Percentiles rank a stretch among this genome's conserved stretches.
These are phyloP conservation scores for Platyrinchus mystaceus DNA, from an alignment of 2,797 vertebrate genomes.

Conservation along the genomic window DNA sequence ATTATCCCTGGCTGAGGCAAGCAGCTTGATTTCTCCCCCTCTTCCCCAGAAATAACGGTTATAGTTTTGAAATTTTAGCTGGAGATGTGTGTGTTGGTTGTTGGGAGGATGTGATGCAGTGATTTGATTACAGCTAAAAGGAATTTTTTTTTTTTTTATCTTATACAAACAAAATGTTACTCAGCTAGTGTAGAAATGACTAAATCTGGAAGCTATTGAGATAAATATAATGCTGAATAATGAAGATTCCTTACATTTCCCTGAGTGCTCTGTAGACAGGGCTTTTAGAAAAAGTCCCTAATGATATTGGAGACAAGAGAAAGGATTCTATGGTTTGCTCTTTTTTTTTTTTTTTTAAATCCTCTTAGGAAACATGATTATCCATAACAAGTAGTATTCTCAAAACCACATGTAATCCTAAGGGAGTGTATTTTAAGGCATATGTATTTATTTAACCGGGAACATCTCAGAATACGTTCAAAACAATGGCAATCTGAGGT, in stretches of 20 bases:
- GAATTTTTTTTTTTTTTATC: neutral
- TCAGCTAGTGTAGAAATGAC: slow-evolving; percentile 13
- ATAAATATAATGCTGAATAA: slow-evolving; percentile 47
- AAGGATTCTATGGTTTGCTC: neutral
- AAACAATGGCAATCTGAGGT: slow-evolving; percentile 40
- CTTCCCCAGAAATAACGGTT: neutral
- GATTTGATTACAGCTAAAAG: slow-evolving; percentile 33
- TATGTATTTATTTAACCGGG: slow-evolving; percentile 3
- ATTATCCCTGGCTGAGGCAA: slow-evolving; percentile 20
- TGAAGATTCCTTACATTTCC: slow-evolving; percentile 31
- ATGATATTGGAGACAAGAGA: neutral
- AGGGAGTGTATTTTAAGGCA: slow-evolving; percentile 29
- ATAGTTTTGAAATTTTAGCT: neutral
- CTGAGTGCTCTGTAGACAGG: neutral
- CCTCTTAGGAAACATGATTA: slow-evolving; percentile 17
- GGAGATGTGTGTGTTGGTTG: neutral
- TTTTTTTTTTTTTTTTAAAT: neutral
- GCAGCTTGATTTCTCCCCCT: neutral
- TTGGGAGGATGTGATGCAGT: slow-evolving; percentile 30
- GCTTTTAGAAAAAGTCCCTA: neutral
- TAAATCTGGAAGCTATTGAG: slow-evolving; percentile 28
- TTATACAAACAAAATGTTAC: slow-evolving; percentile 24
- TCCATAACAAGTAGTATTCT: neutral
- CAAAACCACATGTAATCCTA: slow-evolving; percentile 26
- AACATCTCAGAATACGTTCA: slow-evolving; percentile 1